Evolutionary conservation across 2,888 invertebrate species (phyloP).

Genomic region (Ceraclea dissimilis): DNA sequence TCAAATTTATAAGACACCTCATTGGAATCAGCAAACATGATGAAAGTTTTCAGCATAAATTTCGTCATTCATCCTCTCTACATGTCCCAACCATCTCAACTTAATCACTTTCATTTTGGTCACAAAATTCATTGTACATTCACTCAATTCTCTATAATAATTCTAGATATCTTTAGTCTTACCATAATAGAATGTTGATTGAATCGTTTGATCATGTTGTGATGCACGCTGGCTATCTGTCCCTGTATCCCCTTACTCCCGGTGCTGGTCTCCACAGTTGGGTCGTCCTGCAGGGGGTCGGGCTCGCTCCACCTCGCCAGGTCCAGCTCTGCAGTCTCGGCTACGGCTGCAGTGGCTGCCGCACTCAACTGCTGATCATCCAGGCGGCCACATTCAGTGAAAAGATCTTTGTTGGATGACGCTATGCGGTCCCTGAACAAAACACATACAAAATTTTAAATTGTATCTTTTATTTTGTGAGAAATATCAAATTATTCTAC

Average conservation of each 20-base stretch:
- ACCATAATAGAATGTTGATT: conserved; percentile 99
- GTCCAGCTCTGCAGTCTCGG: conserved; percentile 77
- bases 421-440: conserved; percentile 68
- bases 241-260: conserved; percentile 33
- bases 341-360: conserved; percentile 71
- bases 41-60: too few species aligned
- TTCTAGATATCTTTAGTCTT: too few species aligned
- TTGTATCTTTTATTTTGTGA: too few species aligned
- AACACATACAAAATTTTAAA: conserved; percentile 2
- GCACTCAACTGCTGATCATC: conserved; percentile 74
- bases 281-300: conserved; percentile 25
- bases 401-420: conserved; percentile 87
- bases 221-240: conserved; percentile 56
- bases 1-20: too few species aligned
- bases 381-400: conserved; percentile 94
- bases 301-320: conserved; percentile 74
- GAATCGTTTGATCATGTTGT: conserved; percentile 90
- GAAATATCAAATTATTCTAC: too few species aligned
- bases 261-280: conserved; percentile 29
- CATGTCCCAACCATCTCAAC: too few species aligned
- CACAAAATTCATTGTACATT: too few species aligned
- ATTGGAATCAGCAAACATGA: too few species aligned
- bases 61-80: too few species aligned
- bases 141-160: too few species aligned
- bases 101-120: too few species aligned